Percentiles rank a stretch among this genome's conserved stretches.
These are phyloP conservation scores for Neostethus bicornis DNA, from an alignment of 2,797 vertebrate genomes.

Conservation along the genomic window DNA sequence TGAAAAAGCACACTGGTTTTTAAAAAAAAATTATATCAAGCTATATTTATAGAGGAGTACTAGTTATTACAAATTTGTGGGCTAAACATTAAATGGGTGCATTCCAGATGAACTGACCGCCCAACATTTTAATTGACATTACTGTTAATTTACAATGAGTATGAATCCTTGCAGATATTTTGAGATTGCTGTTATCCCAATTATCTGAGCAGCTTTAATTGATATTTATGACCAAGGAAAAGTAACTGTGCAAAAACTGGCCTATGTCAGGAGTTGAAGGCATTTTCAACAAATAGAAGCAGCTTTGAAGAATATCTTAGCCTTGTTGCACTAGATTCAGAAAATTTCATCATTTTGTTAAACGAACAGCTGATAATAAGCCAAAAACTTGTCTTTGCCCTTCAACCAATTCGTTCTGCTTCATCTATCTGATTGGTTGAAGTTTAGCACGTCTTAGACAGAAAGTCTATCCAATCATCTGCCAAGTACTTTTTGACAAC, in stretches of 20 bases:
- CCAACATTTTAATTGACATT: no score
- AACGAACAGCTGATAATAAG: not conserved
- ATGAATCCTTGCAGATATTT: no score
- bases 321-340: not conserved
- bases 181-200: no score
- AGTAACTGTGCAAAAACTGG: not conserved
- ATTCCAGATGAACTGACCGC: no score
- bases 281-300: not conserved
- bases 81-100: no score
- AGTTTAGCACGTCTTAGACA: not conserved
- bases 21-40: no score
- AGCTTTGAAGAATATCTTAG: not conserved
- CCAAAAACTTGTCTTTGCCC: not conserved
- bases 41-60: no score
- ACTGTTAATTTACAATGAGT: no score
- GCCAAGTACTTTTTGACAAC: constrained; percentile 1
- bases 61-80: no score
- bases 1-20: no score
- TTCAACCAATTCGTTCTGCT: not conserved
- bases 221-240: not conserved
- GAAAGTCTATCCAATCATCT: not conserved
- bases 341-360: not conserved
- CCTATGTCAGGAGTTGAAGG: not conserved
- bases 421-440: not conserved
- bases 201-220: no score